These are phyloP conservation scores for Acleris sparsana DNA, from an alignment of 2,888 invertebrate species.

Conservation along the genomic window DNA sequence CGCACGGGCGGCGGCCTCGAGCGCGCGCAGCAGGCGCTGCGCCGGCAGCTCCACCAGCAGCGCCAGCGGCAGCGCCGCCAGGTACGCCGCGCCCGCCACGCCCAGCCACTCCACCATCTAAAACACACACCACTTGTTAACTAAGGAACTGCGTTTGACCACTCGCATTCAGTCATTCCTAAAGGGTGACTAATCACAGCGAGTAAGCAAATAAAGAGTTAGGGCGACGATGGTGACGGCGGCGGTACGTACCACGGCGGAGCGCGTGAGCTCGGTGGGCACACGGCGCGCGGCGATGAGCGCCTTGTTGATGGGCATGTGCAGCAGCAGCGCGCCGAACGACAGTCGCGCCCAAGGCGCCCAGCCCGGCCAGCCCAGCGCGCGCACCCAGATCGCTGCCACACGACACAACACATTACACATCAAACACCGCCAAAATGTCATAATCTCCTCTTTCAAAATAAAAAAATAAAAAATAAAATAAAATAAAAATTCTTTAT, in stretches of 20 bases:
- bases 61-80: slow-evolving; percentile 70
- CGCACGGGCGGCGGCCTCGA: slow-evolving; percentile 37
- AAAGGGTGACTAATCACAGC: no score
- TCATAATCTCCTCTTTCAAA: no score
- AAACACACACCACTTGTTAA: neutral
- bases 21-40: slow-evolving; percentile 62
- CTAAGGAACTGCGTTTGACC: neutral
- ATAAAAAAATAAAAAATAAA: no score
- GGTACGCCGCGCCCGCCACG: slow-evolving; percentile 66
- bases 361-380: slow-evolving; percentile 64
- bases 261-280: slow-evolving; percentile 61
- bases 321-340: slow-evolving; percentile 74
- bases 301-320: slow-evolving; percentile 73
- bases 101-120: slow-evolving; percentile 73
- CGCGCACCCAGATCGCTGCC: slow-evolving; percentile 58
- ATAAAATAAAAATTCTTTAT: no score
- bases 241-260: slow-evolving; percentile 51
- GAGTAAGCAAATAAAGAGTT: no score
- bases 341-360: slow-evolving; percentile 69
- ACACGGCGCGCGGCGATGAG: slow-evolving; percentile 59
- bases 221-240: no score
- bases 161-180: no score
- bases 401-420: neutral
- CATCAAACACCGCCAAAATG: no score
- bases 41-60: slow-evolving; percentile 71